Conservation (phyloP, 2,888 invertebrate genomes). For the Plagiodera versicolora region DNA sequence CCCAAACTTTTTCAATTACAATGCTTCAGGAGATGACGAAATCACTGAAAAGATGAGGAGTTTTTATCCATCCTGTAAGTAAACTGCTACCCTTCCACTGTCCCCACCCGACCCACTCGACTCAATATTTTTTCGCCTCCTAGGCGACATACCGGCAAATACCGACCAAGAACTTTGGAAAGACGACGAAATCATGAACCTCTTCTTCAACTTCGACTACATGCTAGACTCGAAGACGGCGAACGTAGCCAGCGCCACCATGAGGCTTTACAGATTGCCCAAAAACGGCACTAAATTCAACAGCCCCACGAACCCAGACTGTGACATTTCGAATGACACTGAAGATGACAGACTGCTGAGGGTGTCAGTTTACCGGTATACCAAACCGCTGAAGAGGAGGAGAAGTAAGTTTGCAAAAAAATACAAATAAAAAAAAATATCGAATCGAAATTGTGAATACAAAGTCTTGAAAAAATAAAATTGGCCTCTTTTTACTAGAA, state of each 20-base stretch:
- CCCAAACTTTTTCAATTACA: constrained; percentile 32
- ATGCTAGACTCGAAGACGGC: constrained; percentile 51
- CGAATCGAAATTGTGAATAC: too few relatives aligned
- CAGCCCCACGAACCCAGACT: constrained; percentile 35
- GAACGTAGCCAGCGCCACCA: constrained; percentile 58
- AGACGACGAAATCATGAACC: constrained; percentile 59
- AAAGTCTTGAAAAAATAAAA: too few relatives aligned
- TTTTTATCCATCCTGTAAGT: constrained; percentile 52
- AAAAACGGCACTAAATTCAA: constrained; percentile 47
- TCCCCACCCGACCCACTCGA: too few relatives aligned
- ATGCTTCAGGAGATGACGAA: constrained; percentile 41
- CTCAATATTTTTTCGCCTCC: neutral
- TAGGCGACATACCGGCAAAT: constrained; percentile 61
- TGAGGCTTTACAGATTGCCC: constrained; percentile 58
- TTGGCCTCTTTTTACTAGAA: too few relatives aligned
- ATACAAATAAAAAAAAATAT: too few relatives aligned
- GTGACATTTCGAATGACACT: constrained; percentile 35
- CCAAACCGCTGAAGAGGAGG: constrained; percentile 59
- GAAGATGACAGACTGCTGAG: constrained; percentile 60
- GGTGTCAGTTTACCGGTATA: constrained; percentile 63
- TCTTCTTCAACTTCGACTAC: constrained; percentile 60
- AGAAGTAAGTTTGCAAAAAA: constrained; percentile 55
- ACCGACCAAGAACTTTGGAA: constrained; percentile 61
- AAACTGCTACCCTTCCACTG: neutral
- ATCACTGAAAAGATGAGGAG: constrained; percentile 49